A percentile compares a stretch with the other conserved stretches of the same genome.
These are phyloP conservation scores for Macropis europaea DNA, from an alignment of 2,888 invertebrate genomes.

Conservation along the genomic window DNA sequence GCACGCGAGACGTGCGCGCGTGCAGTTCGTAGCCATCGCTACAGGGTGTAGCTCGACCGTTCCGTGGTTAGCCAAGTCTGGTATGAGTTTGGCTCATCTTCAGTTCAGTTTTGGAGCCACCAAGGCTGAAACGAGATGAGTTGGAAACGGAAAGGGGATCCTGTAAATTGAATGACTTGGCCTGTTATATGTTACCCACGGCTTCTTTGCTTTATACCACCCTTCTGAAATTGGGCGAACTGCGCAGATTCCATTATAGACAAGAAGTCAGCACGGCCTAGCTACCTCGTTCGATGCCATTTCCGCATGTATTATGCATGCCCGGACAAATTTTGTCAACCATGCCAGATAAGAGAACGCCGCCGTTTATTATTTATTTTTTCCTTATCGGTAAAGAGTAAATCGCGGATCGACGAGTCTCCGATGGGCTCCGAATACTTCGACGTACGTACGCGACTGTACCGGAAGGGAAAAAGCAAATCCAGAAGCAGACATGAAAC, in stretches of 20 bases:
- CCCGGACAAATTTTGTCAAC: slow-evolving; percentile 75
- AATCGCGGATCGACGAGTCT: slow-evolving; percentile 6
- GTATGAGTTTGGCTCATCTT: slow-evolving; percentile 75
- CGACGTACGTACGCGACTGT: too few relatives aligned
- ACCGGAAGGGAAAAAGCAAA: too few relatives aligned
- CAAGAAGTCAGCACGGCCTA: slow-evolving; percentile 71
- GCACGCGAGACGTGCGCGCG: slow-evolving; percentile 9
- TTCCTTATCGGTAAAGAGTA: slow-evolving; percentile 26
- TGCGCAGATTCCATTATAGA: slow-evolving; percentile 78
- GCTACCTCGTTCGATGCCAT: slow-evolving; percentile 69
- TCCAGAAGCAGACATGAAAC: too few relatives aligned
- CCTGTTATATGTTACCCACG: slow-evolving; percentile 73
- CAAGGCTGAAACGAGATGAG: slow-evolving; percentile 46
- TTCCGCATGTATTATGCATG: slow-evolving; percentile 76
- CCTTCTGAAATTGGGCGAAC: slow-evolving; percentile 71
- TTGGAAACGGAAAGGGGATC: slow-evolving; percentile 58
- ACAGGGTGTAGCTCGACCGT: slow-evolving; percentile 50
- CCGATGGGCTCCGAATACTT: too few relatives aligned
- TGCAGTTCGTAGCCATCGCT: slow-evolving; percentile 55
- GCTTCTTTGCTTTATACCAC: slow-evolving; percentile 72
- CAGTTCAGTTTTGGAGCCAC: slow-evolving; percentile 67
- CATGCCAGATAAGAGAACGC: slow-evolving; percentile 59
- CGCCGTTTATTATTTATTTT: slow-evolving; percentile 54
- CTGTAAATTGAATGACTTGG: slow-evolving; percentile 77
- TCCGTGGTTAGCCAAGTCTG: slow-evolving; percentile 72